phyloP scores from a whole-genome alignment of 2,888 invertebrate species.

The Sepioteuthis lessoniana region DNA sequence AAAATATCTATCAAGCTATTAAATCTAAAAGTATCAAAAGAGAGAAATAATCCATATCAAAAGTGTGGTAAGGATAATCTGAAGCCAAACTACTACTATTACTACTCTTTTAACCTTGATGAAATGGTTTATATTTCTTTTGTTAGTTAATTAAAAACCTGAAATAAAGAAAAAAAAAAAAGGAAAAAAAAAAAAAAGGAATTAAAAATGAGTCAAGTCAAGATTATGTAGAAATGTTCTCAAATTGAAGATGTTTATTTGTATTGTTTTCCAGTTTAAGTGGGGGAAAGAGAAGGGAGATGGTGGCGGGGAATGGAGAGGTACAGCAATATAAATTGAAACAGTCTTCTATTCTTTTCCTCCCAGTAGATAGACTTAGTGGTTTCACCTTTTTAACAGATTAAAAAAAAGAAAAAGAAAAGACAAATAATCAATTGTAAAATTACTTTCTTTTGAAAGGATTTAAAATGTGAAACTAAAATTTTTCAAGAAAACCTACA shows the following conservation, averaged over 20 bases:
- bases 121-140: background rate
- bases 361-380: background rate
- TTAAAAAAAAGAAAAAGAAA: background rate
- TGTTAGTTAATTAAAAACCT: background rate
- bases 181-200: too few relatives aligned
- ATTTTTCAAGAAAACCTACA: background rate
- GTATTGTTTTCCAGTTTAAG: conserved; percentile 21
- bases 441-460: background rate
- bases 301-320: background rate
- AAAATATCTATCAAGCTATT: too few relatives aligned
- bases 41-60: too few relatives aligned
- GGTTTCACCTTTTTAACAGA: background rate
- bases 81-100: too few relatives aligned
- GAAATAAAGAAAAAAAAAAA: too few relatives aligned
- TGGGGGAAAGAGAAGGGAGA: background rate
- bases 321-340: conserved; percentile 33
- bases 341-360: conserved; percentile 33
- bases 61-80: too few relatives aligned
- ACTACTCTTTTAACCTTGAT: too few relatives aligned
- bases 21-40: background rate
- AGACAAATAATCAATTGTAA: background rate
- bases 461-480: background rate
- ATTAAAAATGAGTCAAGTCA: background rate
- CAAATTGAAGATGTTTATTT: conserved; percentile 33
- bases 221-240: conserved; percentile 33